Conservation (phyloP, 2,113 vertebrate species). For the Rhipidura dahli region DNA sequence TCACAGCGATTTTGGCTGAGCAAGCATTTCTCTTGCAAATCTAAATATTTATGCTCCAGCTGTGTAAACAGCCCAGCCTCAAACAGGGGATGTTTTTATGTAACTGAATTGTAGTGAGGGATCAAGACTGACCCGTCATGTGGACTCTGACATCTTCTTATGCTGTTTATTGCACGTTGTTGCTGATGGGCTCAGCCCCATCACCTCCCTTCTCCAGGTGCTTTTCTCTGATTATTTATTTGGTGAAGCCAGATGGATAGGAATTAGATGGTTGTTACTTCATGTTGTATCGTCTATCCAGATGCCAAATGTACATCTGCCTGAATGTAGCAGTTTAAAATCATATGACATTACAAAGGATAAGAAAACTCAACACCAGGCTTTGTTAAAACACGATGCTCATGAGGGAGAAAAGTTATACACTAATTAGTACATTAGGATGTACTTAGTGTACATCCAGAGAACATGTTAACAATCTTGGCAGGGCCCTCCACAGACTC, state of each 20-base stretch:
- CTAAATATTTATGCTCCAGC: constrained; percentile 60
- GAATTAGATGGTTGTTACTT: neutral
- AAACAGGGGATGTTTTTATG: neutral
- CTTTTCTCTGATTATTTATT: neutral
- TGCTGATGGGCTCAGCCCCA: neutral
- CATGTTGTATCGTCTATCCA: neutral
- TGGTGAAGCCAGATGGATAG: neutral
- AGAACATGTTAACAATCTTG: neutral
- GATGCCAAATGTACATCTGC: neutral
- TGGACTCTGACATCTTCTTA: neutral
- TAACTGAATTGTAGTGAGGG: neutral
- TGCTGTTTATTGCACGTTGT: neutral
- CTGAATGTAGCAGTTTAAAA: neutral
- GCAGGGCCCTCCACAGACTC: neutral
- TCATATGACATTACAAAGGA: neutral
- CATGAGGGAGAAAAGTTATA: neutral
- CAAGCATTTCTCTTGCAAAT: constrained; percentile 10
- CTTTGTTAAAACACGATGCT: neutral
- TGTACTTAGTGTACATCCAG: neutral
- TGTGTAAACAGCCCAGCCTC: constrained; percentile 24
- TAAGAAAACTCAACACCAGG: neutral
- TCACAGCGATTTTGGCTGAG: neutral
- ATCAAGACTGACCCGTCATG: fast-evolving
- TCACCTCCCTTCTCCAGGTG: neutral
- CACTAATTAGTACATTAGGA: too few relatives aligned